A percentile compares a stretch with the other conserved stretches of the same genome.
These are phyloP conservation scores for Drosophila yooni DNA, from an alignment of 2,888 invertebrate species.

Conservation along the genomic window DNA sequence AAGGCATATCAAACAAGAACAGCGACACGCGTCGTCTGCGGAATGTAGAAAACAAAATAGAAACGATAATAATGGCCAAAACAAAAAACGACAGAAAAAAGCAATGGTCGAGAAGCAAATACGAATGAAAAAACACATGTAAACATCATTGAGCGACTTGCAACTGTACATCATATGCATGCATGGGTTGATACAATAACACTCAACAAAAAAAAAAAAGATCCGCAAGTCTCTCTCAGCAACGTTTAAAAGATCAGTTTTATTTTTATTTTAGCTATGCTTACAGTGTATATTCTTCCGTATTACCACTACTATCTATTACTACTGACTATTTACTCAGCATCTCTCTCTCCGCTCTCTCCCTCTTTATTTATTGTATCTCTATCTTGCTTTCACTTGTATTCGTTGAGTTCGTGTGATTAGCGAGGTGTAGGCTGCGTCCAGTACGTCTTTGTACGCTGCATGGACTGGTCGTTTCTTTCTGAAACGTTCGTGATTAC, in stretches of 20 bases:
- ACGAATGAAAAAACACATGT: background rate
- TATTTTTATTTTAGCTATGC: background rate
- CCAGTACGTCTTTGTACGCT: slow-evolving; percentile 24
- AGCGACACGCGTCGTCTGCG: slow-evolving; percentile 8
- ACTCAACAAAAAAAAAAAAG: background rate
- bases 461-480: slow-evolving; percentile 21
- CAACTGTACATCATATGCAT: background rate
- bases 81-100: slow-evolving; percentile 22
- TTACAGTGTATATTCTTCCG: too few species aligned
- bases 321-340: too few species aligned
- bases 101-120: slow-evolving; percentile 12
- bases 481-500: background rate
- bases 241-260: background rate
- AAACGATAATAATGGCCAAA: slow-evolving; percentile 21
- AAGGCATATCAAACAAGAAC: background rate
- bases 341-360: too few species aligned
- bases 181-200: background rate
- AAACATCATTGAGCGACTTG: too few species aligned
- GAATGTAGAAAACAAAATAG: slow-evolving; percentile 38
- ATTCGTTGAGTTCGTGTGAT: background rate
- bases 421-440: background rate
- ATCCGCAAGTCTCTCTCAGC: background rate
- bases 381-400: background rate
- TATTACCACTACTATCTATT: too few species aligned
- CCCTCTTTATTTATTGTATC: background rate